Evolutionary conservation across 2,888 invertebrate genomes (phyloP), one percentile per base, ranked within the genome.

Genomic region (Apamea crenata): DNA sequence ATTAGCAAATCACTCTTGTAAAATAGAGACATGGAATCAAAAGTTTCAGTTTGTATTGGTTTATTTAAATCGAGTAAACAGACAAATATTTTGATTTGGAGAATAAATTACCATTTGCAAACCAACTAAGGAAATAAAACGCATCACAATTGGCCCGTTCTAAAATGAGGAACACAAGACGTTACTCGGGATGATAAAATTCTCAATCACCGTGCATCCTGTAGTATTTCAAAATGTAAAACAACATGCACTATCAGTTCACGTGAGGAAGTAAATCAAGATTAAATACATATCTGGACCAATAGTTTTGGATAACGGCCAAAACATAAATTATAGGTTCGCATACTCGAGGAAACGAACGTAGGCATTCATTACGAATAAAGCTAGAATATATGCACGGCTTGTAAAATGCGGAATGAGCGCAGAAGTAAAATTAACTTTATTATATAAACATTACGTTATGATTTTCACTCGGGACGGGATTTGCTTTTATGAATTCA

Each of bases 1-100:
- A 96, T 96, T 95, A 96, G 93, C 91, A 92, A 94, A 92, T 91
- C 92, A 92, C 91, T 85, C 90, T 89, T 89, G 78, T 86, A 89
- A 88, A 90, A 67, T 80, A 73, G 72, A 59, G 82, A 90, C 81
- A 85, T 87, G 86, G 82, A 91, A 89, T 85, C 89, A 91, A 91
- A 88, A 87, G 81, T 84, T 88, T 84, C 40, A 25, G 21, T 50
- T 47, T 29, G 12, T 25, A 8, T 63, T 21, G 50, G 21, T 29
- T 40, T 61, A 53, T 25, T n/a, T 14, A 61, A 29, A 25, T 16
- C 7, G 56, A 56, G 6, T n/a, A 1, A 59, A 4, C 36, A 61
- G 25, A 36, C 12, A 8, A 18, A 7, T 29, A 36, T 53, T 61
- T 0, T 44, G 16, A 59, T 40, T 67, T 61, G n/a, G 10, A 47